Evolutionary conservation across 2,113 vertebrate species (phyloP).

Genomic region (Peromyscus polionotus): DNA sequence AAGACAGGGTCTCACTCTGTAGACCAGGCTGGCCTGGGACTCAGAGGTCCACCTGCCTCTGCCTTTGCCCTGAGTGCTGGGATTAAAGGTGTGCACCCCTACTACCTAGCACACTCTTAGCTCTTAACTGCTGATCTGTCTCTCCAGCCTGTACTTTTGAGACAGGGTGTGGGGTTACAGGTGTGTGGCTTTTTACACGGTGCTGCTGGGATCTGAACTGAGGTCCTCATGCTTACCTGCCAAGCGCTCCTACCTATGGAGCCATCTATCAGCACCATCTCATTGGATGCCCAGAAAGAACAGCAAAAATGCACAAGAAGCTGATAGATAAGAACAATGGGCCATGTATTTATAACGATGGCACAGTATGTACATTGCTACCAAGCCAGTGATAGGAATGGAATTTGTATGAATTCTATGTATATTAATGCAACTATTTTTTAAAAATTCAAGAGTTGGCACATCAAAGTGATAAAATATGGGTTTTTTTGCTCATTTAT

Average conservation of each 20-base stretch:
- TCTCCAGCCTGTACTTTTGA: not conserved
- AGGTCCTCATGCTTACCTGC: not conserved
- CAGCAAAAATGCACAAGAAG: not conserved
- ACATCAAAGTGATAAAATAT: not conserved
- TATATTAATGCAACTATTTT: not conserved
- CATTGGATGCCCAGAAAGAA: not conserved
- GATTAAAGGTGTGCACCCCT: not conserved
- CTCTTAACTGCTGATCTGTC: not conserved
- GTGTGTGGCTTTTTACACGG: not conserved
- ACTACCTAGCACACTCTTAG: not conserved
- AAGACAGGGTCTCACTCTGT: not conserved
- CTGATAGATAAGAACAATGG: too few relatives aligned
- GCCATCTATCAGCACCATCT: not conserved
- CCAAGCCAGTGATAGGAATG: not conserved
- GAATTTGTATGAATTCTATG: not conserved
- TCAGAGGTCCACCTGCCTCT: not conserved
- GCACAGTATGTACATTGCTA: not conserved
- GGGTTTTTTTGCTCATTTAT: not conserved
- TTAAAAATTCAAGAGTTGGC: not conserved
- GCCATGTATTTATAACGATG: not conserved
- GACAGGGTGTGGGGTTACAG: not conserved
- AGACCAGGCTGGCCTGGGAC: not conserved
- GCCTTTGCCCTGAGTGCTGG: not conserved
- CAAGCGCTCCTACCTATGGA: not conserved
- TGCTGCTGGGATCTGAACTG: not conserved